phyloP scores from a whole-genome alignment of 2,797 vertebrate species.

The Poecilia velifera region DNA sequence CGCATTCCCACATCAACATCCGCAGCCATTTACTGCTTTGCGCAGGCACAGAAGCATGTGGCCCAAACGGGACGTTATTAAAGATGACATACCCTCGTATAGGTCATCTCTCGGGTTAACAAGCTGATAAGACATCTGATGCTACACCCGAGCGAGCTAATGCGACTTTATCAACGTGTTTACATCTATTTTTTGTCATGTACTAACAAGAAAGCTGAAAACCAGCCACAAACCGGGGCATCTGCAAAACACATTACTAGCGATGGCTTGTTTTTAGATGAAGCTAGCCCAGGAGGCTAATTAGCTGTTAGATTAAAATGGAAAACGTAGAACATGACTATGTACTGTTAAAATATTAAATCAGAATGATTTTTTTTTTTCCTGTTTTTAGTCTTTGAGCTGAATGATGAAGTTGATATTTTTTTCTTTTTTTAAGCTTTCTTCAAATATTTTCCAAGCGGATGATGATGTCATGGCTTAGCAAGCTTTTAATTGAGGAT shows the following conservation, averaged over 20 bases:
- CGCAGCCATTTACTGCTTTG: slow-evolving; percentile 21
- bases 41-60: slow-evolving; percentile 10
- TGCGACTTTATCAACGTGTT: slow-evolving; percentile 21
- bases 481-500: not conserved
- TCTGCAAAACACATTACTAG: not conserved
- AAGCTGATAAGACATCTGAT: slow-evolving; percentile 47
- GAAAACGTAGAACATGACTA: not conserved
- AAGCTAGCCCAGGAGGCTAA: not conserved
- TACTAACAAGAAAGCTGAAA: not conserved
- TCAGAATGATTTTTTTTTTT: too few species aligned
- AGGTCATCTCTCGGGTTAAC: slow-evolving; percentile 63
- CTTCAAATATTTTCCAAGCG: not conserved
- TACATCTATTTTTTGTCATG: not conserved
- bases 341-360: not conserved
- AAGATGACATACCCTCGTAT: slow-evolving; percentile 48
- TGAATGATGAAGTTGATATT: not conserved
- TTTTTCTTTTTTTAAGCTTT: not conserved
- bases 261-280: not conserved
- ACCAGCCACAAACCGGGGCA: not conserved
- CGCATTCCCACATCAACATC: slow-evolving; percentile 12
- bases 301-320: not conserved
- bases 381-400: too few species aligned
- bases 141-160: slow-evolving; percentile 31
- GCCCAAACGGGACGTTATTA: slow-evolving; percentile 34
- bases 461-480: not conserved